These are phyloP conservation scores for Hydropotes inermis DNA, from an alignment of 2,113 vertebrate species.

Conservation along the genomic window DNA sequence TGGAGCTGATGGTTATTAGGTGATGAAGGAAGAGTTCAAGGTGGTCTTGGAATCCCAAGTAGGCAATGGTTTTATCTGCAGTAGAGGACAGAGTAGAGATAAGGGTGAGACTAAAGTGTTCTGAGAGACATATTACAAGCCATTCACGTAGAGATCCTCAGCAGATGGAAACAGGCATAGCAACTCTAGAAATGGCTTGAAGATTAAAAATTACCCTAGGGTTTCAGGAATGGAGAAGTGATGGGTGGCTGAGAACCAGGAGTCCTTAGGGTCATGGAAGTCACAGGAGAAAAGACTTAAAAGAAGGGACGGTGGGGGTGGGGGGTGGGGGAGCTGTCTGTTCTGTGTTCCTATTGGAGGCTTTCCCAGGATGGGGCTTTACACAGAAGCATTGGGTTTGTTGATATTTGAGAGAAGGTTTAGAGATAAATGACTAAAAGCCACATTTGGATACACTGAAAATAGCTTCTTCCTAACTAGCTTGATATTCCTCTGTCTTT, in stretches of 20 bases:
- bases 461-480: slow-evolving; percentile 23
- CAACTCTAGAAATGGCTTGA: neutral
- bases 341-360: neutral
- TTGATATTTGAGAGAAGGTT: neutral
- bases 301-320: neutral
- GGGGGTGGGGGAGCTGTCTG: neutral
- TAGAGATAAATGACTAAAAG: neutral
- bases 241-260: neutral
- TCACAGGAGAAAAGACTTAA: neutral
- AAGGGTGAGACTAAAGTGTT: neutral
- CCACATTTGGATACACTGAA: neutral
- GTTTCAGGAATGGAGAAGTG: neutral
- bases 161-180: neutral
- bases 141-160: neutral
- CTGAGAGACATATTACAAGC: neutral
- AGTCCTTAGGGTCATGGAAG: neutral
- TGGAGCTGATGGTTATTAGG: neutral
- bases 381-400: neutral
- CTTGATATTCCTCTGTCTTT: neutral
- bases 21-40: neutral
- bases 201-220: neutral
- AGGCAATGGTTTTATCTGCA: neutral
- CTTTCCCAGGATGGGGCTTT: neutral
- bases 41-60: neutral
- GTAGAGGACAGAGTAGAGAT: neutral